Conservation (phyloP, 2,888 invertebrate species). For the Scaptomyza parva region DNA sequence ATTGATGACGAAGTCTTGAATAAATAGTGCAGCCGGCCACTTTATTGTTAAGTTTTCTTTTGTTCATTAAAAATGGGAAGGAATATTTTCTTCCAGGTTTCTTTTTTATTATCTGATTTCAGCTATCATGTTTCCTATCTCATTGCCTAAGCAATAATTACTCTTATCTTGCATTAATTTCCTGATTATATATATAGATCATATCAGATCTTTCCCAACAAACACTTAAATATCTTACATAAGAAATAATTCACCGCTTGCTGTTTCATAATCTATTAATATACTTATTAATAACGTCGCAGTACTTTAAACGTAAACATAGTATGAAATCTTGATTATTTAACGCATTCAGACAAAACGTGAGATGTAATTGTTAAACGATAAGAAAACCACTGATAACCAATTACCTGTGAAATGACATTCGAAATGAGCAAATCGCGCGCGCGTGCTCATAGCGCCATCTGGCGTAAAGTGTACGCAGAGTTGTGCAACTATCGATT, state of each 20-base stretch:
- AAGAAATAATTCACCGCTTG: constrained; percentile 7
- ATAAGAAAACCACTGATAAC: constrained; percentile 6
- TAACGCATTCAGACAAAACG: neutral
- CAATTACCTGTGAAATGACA: neutral
- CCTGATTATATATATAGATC: neutral
- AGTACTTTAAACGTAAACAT: constrained; percentile 1
- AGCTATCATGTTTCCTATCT: neutral
- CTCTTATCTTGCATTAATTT: constrained; percentile 13
- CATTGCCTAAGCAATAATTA: neutral
- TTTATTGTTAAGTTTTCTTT: constrained; percentile 6
- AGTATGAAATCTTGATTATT: neutral
- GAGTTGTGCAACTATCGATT: constrained; percentile 7
- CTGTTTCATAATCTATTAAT: constrained; percentile 10
- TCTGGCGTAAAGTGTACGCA: constrained; percentile 8
- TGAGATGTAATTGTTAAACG: constrained; percentile 10
- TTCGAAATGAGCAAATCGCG: constrained; percentile 41
- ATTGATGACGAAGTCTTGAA: constrained; percentile 25
- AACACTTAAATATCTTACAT: constrained; percentile 17
- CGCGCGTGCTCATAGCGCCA: constrained; percentile 40
- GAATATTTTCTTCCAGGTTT: neutral
- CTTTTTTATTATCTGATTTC: neutral
- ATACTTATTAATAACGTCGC: constrained; percentile 11
- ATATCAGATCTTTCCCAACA: neutral
- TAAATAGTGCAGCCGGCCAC: constrained; percentile 25
- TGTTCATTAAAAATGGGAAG: neutral